These are phyloP conservation scores for Marmota monax DNA, from an alignment of 2,113 vertebrate species.

Conservation along the genomic window DNA sequence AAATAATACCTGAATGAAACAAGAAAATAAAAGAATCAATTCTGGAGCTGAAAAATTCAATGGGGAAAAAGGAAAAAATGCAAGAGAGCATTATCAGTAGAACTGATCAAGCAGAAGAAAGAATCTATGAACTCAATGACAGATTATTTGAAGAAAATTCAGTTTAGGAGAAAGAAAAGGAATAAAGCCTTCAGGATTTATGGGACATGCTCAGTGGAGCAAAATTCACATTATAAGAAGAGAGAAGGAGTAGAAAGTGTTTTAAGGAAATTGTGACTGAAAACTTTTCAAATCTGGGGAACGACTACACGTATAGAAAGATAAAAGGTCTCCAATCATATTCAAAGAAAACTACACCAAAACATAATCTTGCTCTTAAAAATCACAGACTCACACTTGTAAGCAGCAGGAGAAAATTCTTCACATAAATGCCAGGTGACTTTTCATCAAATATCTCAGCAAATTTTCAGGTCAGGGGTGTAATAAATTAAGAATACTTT, in stretches of 20 bases:
- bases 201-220: background rate
- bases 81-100: background rate
- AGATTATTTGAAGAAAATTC: background rate
- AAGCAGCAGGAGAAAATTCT: background rate
- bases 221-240: background rate
- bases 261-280: background rate
- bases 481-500: background rate
- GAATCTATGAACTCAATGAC: background rate
- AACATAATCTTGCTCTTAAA: background rate
- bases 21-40: background rate
- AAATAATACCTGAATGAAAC: background rate
- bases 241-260: background rate
- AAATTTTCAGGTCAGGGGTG: background rate
- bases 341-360: background rate
- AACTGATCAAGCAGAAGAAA: background rate
- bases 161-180: background rate
- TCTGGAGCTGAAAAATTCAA: background rate
- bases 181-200: background rate
- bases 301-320: background rate
- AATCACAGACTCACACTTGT: background rate
- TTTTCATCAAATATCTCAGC: background rate
- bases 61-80: background rate
- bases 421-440: background rate
- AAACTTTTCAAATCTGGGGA: background rate
- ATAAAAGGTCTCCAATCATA: background rate